A percentile compares a stretch with the other conserved stretches of the same genome.
Conservation (phyloP, 1,140 invertebrate genomes). For the Bombus consobrinus region DNA sequence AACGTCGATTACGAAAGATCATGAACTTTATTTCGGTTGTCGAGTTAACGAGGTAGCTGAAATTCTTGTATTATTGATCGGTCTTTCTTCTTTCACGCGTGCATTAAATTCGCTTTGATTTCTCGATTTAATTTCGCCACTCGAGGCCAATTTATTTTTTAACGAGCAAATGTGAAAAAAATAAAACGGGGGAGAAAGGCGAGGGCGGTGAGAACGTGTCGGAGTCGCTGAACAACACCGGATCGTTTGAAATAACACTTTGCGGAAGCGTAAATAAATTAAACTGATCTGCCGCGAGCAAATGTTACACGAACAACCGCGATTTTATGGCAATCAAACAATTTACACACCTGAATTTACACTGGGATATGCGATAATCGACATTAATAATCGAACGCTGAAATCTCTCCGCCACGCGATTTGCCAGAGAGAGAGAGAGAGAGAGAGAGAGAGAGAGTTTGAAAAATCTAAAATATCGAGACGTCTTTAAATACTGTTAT, state of each 20-base stretch:
- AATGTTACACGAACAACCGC: constrained; percentile 36
- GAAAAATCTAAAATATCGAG: not conserved
- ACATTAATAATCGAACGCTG: constrained; percentile 31
- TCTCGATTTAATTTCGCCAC: not conserved
- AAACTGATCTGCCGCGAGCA: constrained; percentile 32
- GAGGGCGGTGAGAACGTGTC: not conserved
- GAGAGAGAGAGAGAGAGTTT: not conserved
- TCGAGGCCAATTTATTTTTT: not conserved
- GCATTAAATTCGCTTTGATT: not conserved
- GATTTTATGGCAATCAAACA: constrained; percentile 23
- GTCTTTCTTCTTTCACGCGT: too few species aligned
- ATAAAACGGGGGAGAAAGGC: not conserved
- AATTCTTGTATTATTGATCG: not conserved
- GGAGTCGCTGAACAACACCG: not conserved
- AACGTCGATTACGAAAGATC: not conserved
- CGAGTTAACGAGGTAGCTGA: not conserved
- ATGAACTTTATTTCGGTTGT: not conserved
- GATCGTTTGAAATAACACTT: constrained; percentile 14
- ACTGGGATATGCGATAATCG: constrained; percentile 17
- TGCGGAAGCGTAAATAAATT: constrained; percentile 41
- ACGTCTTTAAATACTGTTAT: too few species aligned
- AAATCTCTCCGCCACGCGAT: constrained; percentile 7
- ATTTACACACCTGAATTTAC: constrained; percentile 40
- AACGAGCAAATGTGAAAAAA: not conserved
- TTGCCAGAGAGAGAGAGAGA: too few species aligned